A percentile compares a stretch with the other conserved stretches of the same genome.
phyloP scores from a whole-genome alignment of 92 coral and sea anemone genomes.

The Umimayanthus chanpuru region DNA sequence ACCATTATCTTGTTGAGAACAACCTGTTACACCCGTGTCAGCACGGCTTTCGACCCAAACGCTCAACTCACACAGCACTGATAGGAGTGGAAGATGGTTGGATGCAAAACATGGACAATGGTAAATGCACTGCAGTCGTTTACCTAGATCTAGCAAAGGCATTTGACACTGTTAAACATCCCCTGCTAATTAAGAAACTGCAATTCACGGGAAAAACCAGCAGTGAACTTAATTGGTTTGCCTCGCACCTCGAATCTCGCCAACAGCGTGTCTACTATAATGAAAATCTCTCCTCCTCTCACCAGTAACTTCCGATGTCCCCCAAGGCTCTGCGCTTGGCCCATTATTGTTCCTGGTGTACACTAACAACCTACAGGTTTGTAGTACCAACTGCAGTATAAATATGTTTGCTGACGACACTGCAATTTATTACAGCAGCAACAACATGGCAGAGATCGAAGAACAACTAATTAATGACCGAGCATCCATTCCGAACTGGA shows the following conservation, averaged over 20 bases:
- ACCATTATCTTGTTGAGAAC: too few species aligned
- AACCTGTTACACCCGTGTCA: too few species aligned
- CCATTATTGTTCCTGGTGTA: slow-evolving; percentile 41
- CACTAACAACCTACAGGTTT: slow-evolving; percentile 44
- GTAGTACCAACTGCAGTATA: slow-evolving; percentile 25
- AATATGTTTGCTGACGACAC: slow-evolving; percentile 44
- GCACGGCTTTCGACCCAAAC: too few species aligned
- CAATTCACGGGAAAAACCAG: slow-evolving; percentile 37
- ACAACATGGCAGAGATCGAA: too few species aligned
- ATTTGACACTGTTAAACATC: slow-evolving; percentile 56
- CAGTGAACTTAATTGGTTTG: slow-evolving; percentile 51
- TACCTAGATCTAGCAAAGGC: not conserved
- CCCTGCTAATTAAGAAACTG: slow-evolving; percentile 39
- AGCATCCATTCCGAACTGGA: too few species aligned
- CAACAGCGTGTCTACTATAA: slow-evolving; percentile 53
- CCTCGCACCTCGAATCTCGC: slow-evolving; percentile 51
- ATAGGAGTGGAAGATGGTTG: not conserved
- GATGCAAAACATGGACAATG: too few species aligned
- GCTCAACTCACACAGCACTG: too few species aligned
- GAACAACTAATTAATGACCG: too few species aligned
- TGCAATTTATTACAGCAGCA: slow-evolving; percentile 3
- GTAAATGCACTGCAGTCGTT: too few species aligned
- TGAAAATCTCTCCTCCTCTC: slow-evolving; percentile 46
- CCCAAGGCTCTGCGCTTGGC: slow-evolving; percentile 50
- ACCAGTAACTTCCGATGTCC: slow-evolving; percentile 48